phyloP scores from a whole-genome alignment of 2,888 invertebrate genomes.

The Ptilodon capucinus region DNA sequence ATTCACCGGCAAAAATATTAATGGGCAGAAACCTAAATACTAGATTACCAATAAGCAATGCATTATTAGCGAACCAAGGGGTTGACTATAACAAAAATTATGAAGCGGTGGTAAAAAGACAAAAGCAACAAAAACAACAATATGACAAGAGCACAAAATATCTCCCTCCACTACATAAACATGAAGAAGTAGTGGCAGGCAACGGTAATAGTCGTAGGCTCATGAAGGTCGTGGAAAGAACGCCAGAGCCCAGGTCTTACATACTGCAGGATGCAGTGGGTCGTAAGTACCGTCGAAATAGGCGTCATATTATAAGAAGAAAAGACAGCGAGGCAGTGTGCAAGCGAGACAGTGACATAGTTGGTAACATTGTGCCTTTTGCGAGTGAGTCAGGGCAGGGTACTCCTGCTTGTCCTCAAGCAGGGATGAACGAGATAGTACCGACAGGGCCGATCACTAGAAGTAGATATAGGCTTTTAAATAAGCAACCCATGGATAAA shows the following conservation, averaged over 20 bases:
- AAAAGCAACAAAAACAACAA: neutral
- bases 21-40: slow-evolving; percentile 16
- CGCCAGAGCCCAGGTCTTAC: slow-evolving; percentile 3
- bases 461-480: neutral
- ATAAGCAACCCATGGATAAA: neutral
- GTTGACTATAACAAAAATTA: slow-evolving; percentile 1
- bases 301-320: neutral
- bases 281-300: neutral
- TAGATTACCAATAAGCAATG: neutral
- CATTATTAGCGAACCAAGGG: neutral
- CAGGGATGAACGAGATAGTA: neutral
- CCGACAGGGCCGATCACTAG: neutral
- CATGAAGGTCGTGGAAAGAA: neutral
- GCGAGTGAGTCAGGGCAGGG: neutral
- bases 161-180: neutral
- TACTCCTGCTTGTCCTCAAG: neutral
- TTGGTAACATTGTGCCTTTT: neutral
- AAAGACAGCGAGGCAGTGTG: neutral
- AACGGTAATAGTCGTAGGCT: neutral
- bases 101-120: neutral
- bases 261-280: neutral
- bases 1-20: slow-evolving; percentile 18
- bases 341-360: neutral
- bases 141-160: slow-evolving; percentile 1
- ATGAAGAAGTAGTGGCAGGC: neutral